These are phyloP conservation scores for Sialis lutaria DNA, from an alignment of 2,888 invertebrate genomes.

Conservation along the genomic window DNA sequence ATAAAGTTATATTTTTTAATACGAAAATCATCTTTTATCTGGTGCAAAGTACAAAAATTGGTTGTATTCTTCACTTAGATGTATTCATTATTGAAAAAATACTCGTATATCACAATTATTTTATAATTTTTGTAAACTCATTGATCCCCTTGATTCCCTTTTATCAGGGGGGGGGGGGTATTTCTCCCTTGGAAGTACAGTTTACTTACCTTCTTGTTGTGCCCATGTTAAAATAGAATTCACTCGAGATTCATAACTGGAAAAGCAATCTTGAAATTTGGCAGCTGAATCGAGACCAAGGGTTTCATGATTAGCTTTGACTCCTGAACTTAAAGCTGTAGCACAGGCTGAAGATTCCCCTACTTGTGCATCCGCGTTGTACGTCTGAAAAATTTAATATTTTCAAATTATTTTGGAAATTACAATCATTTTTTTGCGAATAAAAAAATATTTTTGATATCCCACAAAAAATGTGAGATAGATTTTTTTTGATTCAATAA, in stretches of 20 bases:
- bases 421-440: background rate
- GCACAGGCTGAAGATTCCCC: constrained; percentile 59
- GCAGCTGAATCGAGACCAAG: constrained; percentile 43
- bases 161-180: too few relatives aligned
- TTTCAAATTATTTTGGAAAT: background rate
- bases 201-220: constrained; percentile 40
- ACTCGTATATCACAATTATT: too few relatives aligned
- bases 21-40: too few relatives aligned
- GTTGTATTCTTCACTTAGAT: too few relatives aligned
- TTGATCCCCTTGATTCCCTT: too few relatives aligned
- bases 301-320: constrained; percentile 49
- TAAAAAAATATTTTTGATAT: background rate
- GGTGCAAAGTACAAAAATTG: too few relatives aligned
- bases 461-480: too few relatives aligned
- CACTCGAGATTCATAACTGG: constrained; percentile 37
- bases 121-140: too few relatives aligned
- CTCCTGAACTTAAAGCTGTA: constrained; percentile 50
- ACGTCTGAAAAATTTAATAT: constrained; percentile 33
- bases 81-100: too few relatives aligned
- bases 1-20: too few relatives aligned
- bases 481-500: too few relatives aligned
- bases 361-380: constrained; percentile 52
- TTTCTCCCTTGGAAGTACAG: too few relatives aligned
- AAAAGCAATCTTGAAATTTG: constrained; percentile 40
- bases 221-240: constrained; percentile 46